A percentile compares a stretch with the other conserved stretches of the same genome.
Conservation (phyloP, 2,113 vertebrate species). For the Notiomystis cincta region DNA sequence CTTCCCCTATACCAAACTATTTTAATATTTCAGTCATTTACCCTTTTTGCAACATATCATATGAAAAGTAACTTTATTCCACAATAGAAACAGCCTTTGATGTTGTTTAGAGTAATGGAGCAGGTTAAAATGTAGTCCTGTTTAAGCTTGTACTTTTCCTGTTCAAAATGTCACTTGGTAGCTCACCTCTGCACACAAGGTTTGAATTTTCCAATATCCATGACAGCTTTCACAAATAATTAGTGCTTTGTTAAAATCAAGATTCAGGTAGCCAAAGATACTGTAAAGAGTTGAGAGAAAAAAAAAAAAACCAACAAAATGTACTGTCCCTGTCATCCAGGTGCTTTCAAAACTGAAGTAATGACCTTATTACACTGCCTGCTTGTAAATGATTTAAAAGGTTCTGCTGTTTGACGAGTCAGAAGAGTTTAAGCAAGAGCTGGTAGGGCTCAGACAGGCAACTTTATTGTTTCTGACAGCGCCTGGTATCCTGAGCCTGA, state of each 20-base stretch:
- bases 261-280: not conserved
- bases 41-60: not conserved
- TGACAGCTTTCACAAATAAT: not conserved
- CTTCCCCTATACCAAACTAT: not conserved
- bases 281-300: not conserved
- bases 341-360: not conserved
- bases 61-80: not conserved
- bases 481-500: not conserved
- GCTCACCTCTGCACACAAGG: not conserved
- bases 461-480: conserved; percentile 14
- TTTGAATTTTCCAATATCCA: not conserved
- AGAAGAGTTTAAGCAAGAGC: conserved; percentile 5
- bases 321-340: not conserved
- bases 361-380: not conserved
- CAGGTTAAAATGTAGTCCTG: not conserved
- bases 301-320: not conserved
- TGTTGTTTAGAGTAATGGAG: not conserved
- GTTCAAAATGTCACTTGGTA: not conserved
- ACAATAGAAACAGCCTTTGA: not conserved
- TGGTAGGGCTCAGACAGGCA: not conserved
- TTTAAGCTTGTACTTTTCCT: not conserved
- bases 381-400: not conserved
- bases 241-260: not conserved
- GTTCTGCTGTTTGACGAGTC: not conserved
- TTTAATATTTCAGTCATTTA: not conserved